Conservation (phyloP, 2,113 vertebrate genomes). For the Acanthochromis polyacanthus region DNA sequence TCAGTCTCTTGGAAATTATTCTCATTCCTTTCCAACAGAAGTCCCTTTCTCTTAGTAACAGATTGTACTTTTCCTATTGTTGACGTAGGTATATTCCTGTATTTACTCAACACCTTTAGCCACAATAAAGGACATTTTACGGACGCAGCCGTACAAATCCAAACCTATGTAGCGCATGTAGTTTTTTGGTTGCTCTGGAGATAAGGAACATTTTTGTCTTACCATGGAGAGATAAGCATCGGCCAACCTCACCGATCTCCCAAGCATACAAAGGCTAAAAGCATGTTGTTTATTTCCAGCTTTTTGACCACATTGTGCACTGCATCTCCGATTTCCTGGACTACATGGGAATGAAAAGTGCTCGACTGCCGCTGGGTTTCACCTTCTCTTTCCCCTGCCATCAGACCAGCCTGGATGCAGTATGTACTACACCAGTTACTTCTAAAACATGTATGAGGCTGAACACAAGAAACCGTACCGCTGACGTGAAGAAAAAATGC, state of each 20-base stretch:
- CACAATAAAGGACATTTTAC: not conserved
- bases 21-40: too few species aligned
- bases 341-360: constrained; percentile 99
- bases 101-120: too few species aligned
- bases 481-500: too few species aligned
- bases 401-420: constrained; percentile 95
- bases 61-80: too few species aligned
- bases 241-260: not conserved
- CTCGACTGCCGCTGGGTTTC: constrained; percentile 95
- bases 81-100: not conserved
- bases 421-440: constrained; percentile 76
- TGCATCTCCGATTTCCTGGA: constrained; percentile 99
- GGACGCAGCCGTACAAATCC: not conserved
- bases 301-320: constrained; percentile 98
- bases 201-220: not conserved
- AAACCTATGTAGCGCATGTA: not conserved
- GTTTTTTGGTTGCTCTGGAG: not conserved
- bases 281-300: constrained; percentile 79
- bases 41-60: too few species aligned
- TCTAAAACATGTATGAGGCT: not conserved
- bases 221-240: not conserved
- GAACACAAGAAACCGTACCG: not conserved
- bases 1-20: not conserved
- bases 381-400: constrained; percentile 98
- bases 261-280: not conserved